A percentile compares a stretch with the other conserved stretches of the same genome.
Evolutionary conservation across 2,113 vertebrate genomes (phyloP).

Genomic region (Ginglymostoma cirratum): DNA sequence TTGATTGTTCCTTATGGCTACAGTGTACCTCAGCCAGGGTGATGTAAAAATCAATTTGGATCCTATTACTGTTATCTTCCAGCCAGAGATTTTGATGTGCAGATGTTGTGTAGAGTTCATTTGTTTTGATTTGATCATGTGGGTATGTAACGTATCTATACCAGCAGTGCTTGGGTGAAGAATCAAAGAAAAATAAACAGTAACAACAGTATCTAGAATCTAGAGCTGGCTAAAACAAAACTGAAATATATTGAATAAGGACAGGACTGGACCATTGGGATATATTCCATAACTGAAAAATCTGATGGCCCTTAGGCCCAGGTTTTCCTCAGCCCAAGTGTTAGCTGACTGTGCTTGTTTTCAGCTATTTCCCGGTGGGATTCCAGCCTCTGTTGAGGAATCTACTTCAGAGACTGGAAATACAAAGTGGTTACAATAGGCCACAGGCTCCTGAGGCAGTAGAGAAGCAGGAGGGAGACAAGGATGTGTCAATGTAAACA

Average conservation of each 20-base stretch:
- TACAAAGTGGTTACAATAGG: not conserved
- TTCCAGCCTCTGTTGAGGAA: not conserved
- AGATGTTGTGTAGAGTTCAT: too few relatives aligned
- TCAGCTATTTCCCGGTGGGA: not conserved
- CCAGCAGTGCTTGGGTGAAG: too few relatives aligned
- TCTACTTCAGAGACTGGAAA: not conserved
- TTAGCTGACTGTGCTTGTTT: not conserved
- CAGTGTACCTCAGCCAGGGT: not conserved
- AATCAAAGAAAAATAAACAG: too few relatives aligned
- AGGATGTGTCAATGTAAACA: not conserved
- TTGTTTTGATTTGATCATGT: too few relatives aligned
- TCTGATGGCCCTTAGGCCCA: not conserved
- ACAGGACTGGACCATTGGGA: not conserved
- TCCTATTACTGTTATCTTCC: too few relatives aligned
- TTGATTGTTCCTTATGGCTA: not conserved
- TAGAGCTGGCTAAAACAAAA: too few relatives aligned
- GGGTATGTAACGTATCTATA: too few relatives aligned
- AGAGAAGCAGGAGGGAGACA: not conserved
- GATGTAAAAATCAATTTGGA: too few relatives aligned
- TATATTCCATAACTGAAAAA: not conserved
- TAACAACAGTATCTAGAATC: too few relatives aligned
- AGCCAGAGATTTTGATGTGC: too few relatives aligned
- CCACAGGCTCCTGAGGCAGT: not conserved
- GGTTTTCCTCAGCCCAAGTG: not conserved
- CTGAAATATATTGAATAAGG: not conserved